Conservation (phyloP, 1,140 invertebrate genomes). For the Cydia amplana region DNA sequence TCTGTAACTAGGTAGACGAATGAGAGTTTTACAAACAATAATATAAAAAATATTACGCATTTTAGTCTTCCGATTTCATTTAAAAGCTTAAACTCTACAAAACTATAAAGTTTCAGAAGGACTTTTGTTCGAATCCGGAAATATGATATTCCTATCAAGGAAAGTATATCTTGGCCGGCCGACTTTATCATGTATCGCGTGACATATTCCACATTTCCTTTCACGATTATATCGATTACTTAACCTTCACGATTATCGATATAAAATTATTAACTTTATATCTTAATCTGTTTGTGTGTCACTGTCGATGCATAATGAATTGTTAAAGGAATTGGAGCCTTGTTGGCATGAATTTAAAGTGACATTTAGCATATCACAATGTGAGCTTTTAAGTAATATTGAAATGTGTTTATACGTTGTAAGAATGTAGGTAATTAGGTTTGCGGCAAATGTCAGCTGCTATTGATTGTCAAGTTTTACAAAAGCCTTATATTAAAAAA, state of each 20-base stretch:
- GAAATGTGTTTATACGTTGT: too few relatives aligned
- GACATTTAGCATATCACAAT: background rate
- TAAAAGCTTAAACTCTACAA: too few relatives aligned
- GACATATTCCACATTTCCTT: slow-evolving; percentile 16
- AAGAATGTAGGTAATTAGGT: too few relatives aligned
- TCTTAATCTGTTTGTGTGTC: background rate
- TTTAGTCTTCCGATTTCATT: too few relatives aligned
- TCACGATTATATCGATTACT: slow-evolving; percentile 11
- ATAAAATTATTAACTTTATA: background rate
- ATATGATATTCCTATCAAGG: background rate
- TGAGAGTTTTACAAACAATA: too few relatives aligned
- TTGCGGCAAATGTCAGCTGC: too few relatives aligned
- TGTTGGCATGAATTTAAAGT: background rate
- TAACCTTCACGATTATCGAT: slow-evolving; percentile 9
- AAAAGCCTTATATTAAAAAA: too few relatives aligned
- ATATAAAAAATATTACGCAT: too few relatives aligned
- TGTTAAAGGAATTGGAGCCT: background rate
- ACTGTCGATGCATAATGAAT: background rate
- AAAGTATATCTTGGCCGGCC: background rate
- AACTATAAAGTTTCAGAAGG: too few relatives aligned
- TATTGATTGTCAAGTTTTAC: too few relatives aligned
- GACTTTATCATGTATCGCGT: background rate
- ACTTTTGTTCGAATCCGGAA: background rate
- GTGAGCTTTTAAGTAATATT: too few relatives aligned
- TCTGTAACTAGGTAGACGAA: too few relatives aligned